phyloP scores from a whole-genome alignment of 2,113 vertebrate genomes.

The Orycteropus afer region DNA sequence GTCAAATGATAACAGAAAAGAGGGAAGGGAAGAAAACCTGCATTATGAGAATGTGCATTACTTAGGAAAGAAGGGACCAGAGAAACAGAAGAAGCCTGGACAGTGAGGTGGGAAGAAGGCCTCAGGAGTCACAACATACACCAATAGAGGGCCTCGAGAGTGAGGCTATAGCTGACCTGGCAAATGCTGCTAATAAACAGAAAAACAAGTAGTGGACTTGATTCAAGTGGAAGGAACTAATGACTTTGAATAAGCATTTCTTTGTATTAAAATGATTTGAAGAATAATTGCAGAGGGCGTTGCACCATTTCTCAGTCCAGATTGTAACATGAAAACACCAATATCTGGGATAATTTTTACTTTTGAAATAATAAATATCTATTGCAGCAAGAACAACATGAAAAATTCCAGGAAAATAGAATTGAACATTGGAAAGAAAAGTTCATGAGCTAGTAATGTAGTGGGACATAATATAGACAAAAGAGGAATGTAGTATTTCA shows the following conservation, averaged over 20 bases:
- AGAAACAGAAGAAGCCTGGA: neutral
- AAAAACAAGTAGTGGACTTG: neutral
- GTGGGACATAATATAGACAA: too few relatives aligned
- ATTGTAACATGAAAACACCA: neutral
- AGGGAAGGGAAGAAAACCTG: neutral
- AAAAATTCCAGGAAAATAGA: neutral
- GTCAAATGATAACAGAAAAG: neutral
- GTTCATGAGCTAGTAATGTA: neutral
- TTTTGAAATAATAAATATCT: neutral
- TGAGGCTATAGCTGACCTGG: neutral
- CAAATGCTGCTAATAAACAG: neutral
- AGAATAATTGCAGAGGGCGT: neutral
- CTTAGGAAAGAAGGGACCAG: neutral
- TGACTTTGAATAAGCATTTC: neutral
- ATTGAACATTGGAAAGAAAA: too few relatives aligned
- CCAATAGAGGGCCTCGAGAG: neutral
- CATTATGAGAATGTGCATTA: neutral
- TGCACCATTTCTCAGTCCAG: neutral
- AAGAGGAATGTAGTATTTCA: too few relatives aligned
- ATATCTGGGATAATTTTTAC: neutral
- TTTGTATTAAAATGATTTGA: neutral
- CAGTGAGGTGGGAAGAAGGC: neutral
- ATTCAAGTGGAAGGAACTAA: neutral
- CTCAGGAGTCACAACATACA: neutral
- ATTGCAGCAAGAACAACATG: neutral